A percentile compares a stretch with the other conserved stretches of the same genome.
These are phyloP conservation scores for Drosophila paramelanica DNA, from an alignment of 2,888 invertebrate genomes.

Conservation along the genomic window DNA sequence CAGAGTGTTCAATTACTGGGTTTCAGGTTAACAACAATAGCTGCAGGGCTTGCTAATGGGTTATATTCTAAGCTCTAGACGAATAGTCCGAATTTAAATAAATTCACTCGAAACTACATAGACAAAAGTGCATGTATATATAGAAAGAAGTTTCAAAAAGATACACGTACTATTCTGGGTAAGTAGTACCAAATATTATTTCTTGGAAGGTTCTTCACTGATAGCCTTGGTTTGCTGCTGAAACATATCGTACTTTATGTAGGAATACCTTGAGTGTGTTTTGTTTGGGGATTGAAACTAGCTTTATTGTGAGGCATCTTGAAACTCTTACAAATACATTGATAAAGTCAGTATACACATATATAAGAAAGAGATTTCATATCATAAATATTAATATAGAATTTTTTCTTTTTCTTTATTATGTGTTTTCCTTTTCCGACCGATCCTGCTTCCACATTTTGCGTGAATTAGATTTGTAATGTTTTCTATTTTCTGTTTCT, in stretches of 20 bases:
- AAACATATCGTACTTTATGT: conserved; percentile 30
- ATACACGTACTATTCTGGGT: conserved; percentile 15
- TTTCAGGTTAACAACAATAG: conserved; percentile 60
- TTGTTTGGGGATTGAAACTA: conserved; percentile 35
- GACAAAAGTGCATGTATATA: conserved; percentile 23
- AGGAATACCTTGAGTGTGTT: conserved; percentile 60
- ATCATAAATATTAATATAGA: conserved; percentile 37
- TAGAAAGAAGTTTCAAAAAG: conserved; percentile 45
- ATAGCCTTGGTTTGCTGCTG: conserved; percentile 69
- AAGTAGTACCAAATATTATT: conserved; percentile 31
- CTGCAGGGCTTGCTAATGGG: conserved; percentile 64
- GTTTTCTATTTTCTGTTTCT: conserved; percentile 22
- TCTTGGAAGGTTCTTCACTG: conserved; percentile 82
- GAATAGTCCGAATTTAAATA: conserved; percentile 13
- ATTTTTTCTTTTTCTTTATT: conserved; percentile 31
- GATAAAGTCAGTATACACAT: conserved; percentile 50
- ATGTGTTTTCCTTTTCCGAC: conserved; percentile 67
- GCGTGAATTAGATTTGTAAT: conserved; percentile 55
- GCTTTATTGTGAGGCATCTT: conserved; percentile 47
- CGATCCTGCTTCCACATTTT: conserved; percentile 85
- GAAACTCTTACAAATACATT: conserved; percentile 67
- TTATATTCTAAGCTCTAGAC: conserved; percentile 40
- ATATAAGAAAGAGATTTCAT: conserved; percentile 33
- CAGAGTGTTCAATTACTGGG: conserved; percentile 13
- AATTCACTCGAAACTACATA: conserved; percentile 26